A percentile compares a stretch with the other conserved stretches of the same genome.
Evolutionary conservation across 2,113 vertebrate genomes (phyloP).

Genomic region (Synodontis membranacea): DNA sequence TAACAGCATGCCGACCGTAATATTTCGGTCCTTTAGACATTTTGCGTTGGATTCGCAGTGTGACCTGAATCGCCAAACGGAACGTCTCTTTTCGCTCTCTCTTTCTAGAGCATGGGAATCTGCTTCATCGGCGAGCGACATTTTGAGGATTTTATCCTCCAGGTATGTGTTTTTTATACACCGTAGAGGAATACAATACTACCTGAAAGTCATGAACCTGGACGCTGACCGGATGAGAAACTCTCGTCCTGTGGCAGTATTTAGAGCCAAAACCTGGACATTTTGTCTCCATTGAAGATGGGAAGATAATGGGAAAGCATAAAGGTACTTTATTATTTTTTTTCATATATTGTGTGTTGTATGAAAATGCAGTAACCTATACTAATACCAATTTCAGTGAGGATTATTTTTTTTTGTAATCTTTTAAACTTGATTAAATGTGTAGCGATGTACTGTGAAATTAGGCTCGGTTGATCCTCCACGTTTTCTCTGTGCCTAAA

Average conservation of each 20-base stretch:
- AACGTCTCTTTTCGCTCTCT: background rate
- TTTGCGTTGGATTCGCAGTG: background rate
- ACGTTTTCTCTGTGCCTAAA: background rate
- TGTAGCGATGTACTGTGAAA: background rate
- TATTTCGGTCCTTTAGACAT: background rate
- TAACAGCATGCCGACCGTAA: background rate
- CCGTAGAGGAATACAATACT: background rate
- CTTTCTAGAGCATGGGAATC: constrained; percentile 90
- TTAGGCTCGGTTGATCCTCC: background rate
- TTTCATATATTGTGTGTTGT: background rate
- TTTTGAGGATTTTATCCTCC: constrained; percentile 91
- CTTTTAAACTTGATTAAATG: background rate
- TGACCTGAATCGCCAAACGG: background rate
- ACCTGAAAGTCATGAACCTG: background rate
- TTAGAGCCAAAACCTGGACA: constrained; percentile 87
- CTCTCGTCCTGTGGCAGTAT: constrained; percentile 74
- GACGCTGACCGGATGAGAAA: background rate
- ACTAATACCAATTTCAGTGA: background rate
- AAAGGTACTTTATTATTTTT: constrained; percentile 80
- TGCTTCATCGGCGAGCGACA: constrained; percentile 94
- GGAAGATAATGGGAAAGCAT: constrained; percentile 82
- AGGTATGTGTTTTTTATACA: constrained; percentile 70
- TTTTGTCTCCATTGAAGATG: constrained; percentile 90
- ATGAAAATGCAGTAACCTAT: background rate
- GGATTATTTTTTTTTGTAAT: background rate